phyloP scores from a whole-genome alignment of 1,140 invertebrate species.

The Ostrea denselamellosa region DNA sequence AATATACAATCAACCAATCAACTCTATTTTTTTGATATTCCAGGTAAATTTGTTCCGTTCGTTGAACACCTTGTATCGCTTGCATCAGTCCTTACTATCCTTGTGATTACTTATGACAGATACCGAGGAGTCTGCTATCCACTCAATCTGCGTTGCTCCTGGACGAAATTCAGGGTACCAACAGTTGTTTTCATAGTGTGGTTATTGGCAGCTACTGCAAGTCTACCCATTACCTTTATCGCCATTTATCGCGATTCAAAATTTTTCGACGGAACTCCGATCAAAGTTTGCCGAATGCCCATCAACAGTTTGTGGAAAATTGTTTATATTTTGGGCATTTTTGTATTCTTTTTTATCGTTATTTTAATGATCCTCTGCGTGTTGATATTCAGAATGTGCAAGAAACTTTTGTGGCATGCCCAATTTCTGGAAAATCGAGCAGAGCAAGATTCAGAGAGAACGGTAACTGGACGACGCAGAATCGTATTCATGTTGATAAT shows the following conservation, averaged over 20 bases:
- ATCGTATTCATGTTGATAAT: slow-evolving; percentile 92
- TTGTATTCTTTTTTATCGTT: slow-evolving; percentile 61
- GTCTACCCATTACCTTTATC: slow-evolving; percentile 60
- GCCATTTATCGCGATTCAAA: slow-evolving; percentile 51
- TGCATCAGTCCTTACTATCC: slow-evolving; percentile 95
- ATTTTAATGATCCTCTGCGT: slow-evolving; percentile 61
- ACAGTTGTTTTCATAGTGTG: slow-evolving; percentile 45
- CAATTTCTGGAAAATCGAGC: slow-evolving; percentile 37
- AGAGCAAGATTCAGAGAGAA: slow-evolving; percentile 40
- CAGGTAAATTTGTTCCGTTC: slow-evolving; percentile 88
- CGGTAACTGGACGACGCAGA: slow-evolving; percentile 72
- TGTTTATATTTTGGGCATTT: slow-evolving; percentile 59
- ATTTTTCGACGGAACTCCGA: slow-evolving; percentile 57
- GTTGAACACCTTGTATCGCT: slow-evolving; percentile 94
- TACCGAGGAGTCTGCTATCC: slow-evolving; percentile 97
- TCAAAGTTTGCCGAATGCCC: slow-evolving; percentile 63
- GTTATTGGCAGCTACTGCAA: not conserved
- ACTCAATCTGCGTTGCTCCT: slow-evolving; percentile 77
- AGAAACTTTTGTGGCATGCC: slow-evolving; percentile 2
- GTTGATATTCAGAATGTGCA: slow-evolving; percentile 41
- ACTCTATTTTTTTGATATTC: slow-evolving; percentile 18
- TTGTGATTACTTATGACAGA: slow-evolving; percentile 91
- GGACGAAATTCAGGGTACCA: slow-evolving; percentile 22
- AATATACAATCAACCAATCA: too few species aligned
- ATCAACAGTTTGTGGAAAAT: slow-evolving; percentile 57